Evolutionary conservation across 2,113 vertebrate genomes (phyloP), one percentile per base, ranked within the genome.

Genomic region (Oceanodroma tethys): DNA sequence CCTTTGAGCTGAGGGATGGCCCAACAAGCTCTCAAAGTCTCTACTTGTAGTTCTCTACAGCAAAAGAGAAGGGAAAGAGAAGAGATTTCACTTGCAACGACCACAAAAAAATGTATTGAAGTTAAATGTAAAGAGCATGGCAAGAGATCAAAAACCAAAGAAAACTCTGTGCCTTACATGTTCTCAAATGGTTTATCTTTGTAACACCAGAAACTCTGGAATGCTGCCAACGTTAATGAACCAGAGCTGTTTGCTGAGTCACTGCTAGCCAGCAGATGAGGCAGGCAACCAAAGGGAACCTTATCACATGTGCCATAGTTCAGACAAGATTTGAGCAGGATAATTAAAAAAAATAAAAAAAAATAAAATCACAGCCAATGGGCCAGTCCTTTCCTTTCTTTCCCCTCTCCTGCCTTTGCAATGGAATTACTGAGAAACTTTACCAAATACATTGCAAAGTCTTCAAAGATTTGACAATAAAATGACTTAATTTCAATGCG

Each of bases 181-280:
- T 58, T 95, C 73, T 6, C 21, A 50, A 95, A 79, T 19, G 87
- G 67, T 92, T 95, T 93, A 87, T 97, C 95, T 86, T 48, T 80
- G 38, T 55, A 90, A 70, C 79, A 78, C 78, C 94, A 94, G 87
- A 70, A 58, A 82, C 45, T 60, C 86, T 94, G 95, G 94, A 86
- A 76, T 13, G 55, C 74, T 81, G 93, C 95, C 95, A 96, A 18
- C 10, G 3, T 76, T 90, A 90, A 94, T 95, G 87, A 97, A 91
- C 70, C 56, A 66, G 86, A 83, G 89, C 89, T 88, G 84, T 95
- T 68, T 95, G 96, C 96, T 97, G 97, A 97, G 89, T 97, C 96
- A 97, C 81, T 34, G 71, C 74, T 55, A 95, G 58, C 89, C 91
- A 27, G 38, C 38, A 80, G 85, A 92, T 58, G 90, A 81, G 18